Evolutionary conservation across 2,797 vertebrate species (phyloP).

Genomic region (Siniperca obscura): DNA sequence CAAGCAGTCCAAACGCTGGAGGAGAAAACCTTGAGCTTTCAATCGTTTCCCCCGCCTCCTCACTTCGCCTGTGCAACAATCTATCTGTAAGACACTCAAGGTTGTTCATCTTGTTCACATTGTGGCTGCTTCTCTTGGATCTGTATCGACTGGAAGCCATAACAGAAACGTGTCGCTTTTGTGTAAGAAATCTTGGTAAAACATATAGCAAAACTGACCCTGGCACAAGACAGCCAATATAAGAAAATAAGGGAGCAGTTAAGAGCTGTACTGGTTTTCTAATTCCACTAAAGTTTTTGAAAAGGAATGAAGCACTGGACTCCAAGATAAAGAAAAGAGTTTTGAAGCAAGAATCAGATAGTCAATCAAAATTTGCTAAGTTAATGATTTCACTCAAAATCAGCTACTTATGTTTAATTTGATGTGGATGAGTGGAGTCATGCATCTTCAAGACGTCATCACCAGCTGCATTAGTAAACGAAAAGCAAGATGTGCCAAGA

Average conservation of each 20-base stretch:
- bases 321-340: background rate
- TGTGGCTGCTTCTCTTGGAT: slow-evolving; percentile 21
- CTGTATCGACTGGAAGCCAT: slow-evolving; percentile 6
- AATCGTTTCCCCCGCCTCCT: slow-evolving; percentile 53
- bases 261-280: background rate
- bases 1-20: slow-evolving; percentile 40
- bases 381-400: background rate
- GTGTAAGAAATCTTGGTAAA: slow-evolving; percentile 16
- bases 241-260: background rate
- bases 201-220: slow-evolving; percentile 19
- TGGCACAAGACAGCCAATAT: slow-evolving; percentile 1
- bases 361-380: background rate
- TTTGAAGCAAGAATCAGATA: background rate
- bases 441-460: background rate
- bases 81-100: slow-evolving; percentile 33
- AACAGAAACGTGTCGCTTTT: background rate
- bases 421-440: background rate
- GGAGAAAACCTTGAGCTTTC: slow-evolving; percentile 71
- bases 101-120: slow-evolving; percentile 50
- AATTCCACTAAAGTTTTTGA: background rate
- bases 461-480: background rate
- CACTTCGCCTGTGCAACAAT: slow-evolving; percentile 44
- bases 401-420: background rate
- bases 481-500: background rate
- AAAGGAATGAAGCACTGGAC: background rate